Base-by-base conservation (phyloP, 2,113 vertebrate species). In the Lepus europaeus region DNA sequence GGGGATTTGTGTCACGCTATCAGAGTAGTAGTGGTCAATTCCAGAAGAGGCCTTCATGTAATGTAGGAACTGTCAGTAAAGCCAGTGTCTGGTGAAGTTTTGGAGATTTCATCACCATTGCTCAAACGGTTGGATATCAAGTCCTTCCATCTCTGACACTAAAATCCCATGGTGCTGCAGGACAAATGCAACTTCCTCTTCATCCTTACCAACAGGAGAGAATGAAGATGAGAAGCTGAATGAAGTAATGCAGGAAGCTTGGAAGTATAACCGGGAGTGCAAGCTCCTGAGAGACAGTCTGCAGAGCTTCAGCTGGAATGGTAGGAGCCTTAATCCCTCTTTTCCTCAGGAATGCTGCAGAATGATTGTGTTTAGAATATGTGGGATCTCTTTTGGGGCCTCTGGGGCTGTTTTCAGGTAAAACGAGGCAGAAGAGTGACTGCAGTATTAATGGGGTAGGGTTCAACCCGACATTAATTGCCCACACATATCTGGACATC, bases 181-280 rank as follows among this genome's bases (percentile, higher is more conserved):
- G 70, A 70, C 82, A 95, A 95, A 87, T 13, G 39, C 70, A 96
- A 95, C 72, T 90, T 87, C 61, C 53, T 97, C 36, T 98, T 82
- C 39, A 78, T 49, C 92, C 95, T 97, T 97, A 89, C 81, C 29
- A 97, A 77, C 76, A 99, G 99, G 99, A 92, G 99, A 99, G 96
- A 99, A 99, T 8, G 99, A 99, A 97, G 99, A 99, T n/a, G 99
- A 99, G 98, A 99, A 99, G 97, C 98, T 99, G 98, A 99, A 99
- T 33, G 99, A 99, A 97, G 99, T 99, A 93, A 99, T 99, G 99
- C 99, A 99, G 92, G 99, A 99, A 84, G 99, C 99, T 3, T 99
- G 99, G 99, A 99, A 99, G 94, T 99, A 99, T 97, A 99, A 99
- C 95, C 98, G 99, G 79, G 99, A 99, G 97, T 99, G 99, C 97